Base-by-base conservation (phyloP, 2,888 invertebrate genomes). In the Therioaphis trifolii region DNA sequence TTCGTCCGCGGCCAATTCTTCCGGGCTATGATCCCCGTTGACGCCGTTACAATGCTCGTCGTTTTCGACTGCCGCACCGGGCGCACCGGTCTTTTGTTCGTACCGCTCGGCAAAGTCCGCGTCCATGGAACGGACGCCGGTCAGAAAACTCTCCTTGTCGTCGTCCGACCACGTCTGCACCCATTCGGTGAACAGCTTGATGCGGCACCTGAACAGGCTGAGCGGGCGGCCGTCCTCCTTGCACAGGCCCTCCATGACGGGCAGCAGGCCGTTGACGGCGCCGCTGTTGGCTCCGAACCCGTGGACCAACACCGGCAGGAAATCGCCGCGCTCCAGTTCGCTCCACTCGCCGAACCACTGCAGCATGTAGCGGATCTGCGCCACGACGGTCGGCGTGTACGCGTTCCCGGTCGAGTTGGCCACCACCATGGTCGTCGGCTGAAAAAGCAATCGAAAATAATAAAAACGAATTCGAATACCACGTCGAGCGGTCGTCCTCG, bases 311-410 rank as follows among this genome's bases (percentile, higher is more conserved):
- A 95, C 91, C 0, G 94, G 93, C 85, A 95, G 88, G 88, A 96
- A 96, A 88, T 96, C 96, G 85, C 93, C 93, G 84, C 94, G 91
- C 88, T 96, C 96, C 88, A 96, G 91, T 88, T 96, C 96, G 88
- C 95, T 95, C 92, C 95, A 96, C 89, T 96, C 95, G 87, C 92
- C 92, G 88, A 96, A 96, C 96, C 96, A 96, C 88, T 95, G 94
- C 84, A 94, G 90, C 86, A 96, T 90, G 88, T 95, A 96, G 82
- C 94, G 91, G 87, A 96, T 90, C 89, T 96, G 95, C 4, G 93
- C 93, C 87, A 94, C 94, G 52, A 92, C 89, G 85, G 91, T 90
- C 77, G 91, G 88, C 85, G 86, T 86, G 84, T 87, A 87, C 15
- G 86, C 86, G 55, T 86, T 85, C 49, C 85, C 86, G 43, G 85